Conservation (phyloP, 2,888 invertebrate genomes). For the Drosophila antonietae region DNA sequence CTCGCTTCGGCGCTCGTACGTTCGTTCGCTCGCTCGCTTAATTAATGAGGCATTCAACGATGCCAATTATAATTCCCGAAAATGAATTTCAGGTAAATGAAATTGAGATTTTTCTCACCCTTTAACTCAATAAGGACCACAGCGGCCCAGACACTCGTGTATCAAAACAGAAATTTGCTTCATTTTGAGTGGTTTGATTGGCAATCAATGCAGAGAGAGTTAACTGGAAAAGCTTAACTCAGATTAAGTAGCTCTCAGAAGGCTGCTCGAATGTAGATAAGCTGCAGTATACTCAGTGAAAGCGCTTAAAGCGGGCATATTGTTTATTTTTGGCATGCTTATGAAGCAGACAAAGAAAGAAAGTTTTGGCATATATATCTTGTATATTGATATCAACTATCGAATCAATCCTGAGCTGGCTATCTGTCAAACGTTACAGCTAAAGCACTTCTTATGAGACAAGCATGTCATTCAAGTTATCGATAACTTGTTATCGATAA, state of each 20-base stretch:
- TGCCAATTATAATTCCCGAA: constrained; percentile 41
- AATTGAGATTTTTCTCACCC: constrained; percentile 18
- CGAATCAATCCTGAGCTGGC: neutral
- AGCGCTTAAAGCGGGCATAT: neutral
- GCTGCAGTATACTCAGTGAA: neutral
- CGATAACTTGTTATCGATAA: neutral
- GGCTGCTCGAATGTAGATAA: neutral
- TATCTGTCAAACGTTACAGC: neutral
- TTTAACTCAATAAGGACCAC: neutral
- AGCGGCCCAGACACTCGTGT: neutral
- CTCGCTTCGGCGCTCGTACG: neutral
- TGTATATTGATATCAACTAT: neutral
- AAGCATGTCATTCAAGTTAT: too few relatives aligned
- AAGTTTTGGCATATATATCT: neutral
- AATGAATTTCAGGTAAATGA: constrained; percentile 17
- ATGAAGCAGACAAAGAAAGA: neutral
- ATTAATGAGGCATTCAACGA: constrained; percentile 51
- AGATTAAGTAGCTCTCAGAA: neutral
- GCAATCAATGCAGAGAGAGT: neutral
- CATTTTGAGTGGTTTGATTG: neutral
- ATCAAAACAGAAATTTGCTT: neutral
- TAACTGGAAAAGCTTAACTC: neutral
- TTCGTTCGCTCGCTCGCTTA: constrained; percentile 1
- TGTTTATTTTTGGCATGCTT: neutral
- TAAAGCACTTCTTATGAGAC: too few relatives aligned